These are phyloP conservation scores for Eupithecia dodoneata DNA, from an alignment of 2,888 invertebrate genomes.

Conservation along the genomic window DNA sequence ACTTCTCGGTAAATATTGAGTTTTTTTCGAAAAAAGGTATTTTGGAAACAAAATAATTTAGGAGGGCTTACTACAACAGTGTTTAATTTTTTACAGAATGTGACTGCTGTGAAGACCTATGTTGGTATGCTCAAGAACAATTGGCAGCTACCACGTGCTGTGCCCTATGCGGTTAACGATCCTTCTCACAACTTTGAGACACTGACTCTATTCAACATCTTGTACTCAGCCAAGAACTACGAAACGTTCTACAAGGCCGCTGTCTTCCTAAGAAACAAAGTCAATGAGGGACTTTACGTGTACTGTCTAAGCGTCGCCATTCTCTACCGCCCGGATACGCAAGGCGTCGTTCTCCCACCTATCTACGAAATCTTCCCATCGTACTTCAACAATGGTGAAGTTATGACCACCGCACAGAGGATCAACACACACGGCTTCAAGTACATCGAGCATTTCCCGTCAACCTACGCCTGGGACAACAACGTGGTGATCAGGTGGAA, in stretches of 20 bases:
- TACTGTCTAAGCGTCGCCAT: conserved; percentile 86
- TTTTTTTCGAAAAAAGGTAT: background rate
- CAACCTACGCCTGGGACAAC: conserved; percentile 70
- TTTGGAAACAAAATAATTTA: background rate
- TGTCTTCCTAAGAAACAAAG: conserved; percentile 86
- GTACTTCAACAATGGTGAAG: conserved; percentile 87
- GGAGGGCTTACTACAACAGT: background rate
- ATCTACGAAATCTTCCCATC: conserved; percentile 90
- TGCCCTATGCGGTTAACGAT: conserved; percentile 84
- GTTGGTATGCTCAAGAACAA: conserved; percentile 78
- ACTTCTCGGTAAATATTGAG: conserved; percentile 71
- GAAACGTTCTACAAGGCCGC: conserved; percentile 88
- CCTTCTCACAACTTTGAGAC: conserved; percentile 85
- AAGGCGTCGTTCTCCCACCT: conserved; percentile 87
- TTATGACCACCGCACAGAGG: conserved; percentile 87
- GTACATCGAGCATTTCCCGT: conserved; percentile 61
- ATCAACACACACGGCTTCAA: conserved; percentile 75
- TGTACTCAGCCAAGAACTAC: conserved; percentile 88
- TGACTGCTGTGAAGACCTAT: conserved; percentile 82
- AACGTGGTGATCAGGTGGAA: conserved; percentile 85
- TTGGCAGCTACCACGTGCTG: conserved; percentile 82
- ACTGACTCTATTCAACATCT: conserved; percentile 85
- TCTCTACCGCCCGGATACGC: conserved; percentile 85
- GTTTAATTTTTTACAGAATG: conserved; percentile 69
- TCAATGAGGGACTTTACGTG: conserved; percentile 88